Base-by-base conservation (phyloP, 2,888 invertebrate genomes). In the Troides oblongomaculatus region DNA sequence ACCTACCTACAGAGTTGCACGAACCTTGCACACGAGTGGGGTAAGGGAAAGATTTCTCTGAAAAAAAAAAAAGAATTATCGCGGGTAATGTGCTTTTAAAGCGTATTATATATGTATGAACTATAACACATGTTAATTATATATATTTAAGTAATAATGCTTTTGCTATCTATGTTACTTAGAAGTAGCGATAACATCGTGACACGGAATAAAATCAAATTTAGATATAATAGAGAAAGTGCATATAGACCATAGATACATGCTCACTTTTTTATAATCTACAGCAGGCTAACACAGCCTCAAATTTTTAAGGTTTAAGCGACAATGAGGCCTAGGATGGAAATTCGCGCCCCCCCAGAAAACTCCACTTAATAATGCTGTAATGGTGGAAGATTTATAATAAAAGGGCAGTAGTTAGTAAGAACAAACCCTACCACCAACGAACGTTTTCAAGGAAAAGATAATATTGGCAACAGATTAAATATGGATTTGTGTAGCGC, bases 11-110 rank as follows among this genome's bases (percentile, higher is more conserved):
- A 67, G 57, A 39, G 25, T 64, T 62, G 73, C 68, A 74, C 65
- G 64, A 79, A 84, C 87, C 85, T 87, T 83, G 86, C 87, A 83
- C 73, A 79, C 72, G 77, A 76, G 84, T 82, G 86, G 87, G 78
- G 76, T 76, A 78, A 84, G 86, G 83, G 86, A 84, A 78, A 78
- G 77, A 79, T 80, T 84, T 83, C 86, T 87, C 83, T 79, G 79
- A 75, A 76, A 76, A 75, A 21, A 21, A 21, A 21, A 74, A 74
- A 76, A 76, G 75, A 74, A 73, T 75, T 66, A 75, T 76, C 74
- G 69, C 50, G 62, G 64, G 73, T 71, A 72, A 73, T 75, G 79
- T 78, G 86, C 87, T 86, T 85, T 81, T 78, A 50, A 87, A 87
- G 73, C 75, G 64, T 60, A 71, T 74, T 25, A 70, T 70, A 70